These are phyloP conservation scores for Phengaris alcon DNA, from an alignment of 2,888 invertebrate genomes.

Conservation along the genomic window DNA sequence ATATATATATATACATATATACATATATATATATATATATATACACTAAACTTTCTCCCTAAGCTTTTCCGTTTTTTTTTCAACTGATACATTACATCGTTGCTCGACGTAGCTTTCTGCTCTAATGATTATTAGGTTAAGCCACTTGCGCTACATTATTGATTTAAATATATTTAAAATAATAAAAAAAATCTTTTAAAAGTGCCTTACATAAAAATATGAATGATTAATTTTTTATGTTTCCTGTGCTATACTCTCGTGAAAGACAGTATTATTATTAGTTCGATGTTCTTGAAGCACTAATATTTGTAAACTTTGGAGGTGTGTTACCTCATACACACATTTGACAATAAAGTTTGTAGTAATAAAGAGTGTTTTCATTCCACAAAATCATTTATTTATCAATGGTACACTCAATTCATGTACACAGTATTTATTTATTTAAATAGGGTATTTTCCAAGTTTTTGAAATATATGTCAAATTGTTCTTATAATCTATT, in stretches of 20 bases:
- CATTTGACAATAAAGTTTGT: conserved; percentile 69
- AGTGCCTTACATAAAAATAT: conserved; percentile 19
- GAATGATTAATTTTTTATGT: background rate
- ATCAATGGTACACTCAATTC: too few species aligned
- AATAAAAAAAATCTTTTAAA: background rate
- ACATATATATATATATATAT: too few species aligned
- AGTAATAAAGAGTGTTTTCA: conserved; percentile 45
- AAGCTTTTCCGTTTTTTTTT: background rate
- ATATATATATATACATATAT: too few species aligned
- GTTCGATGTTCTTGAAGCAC: conserved; percentile 63
- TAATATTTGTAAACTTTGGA: conserved; percentile 52
- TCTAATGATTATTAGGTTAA: background rate
- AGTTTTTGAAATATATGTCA: too few species aligned
- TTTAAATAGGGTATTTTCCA: too few species aligned
- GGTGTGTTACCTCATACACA: conserved; percentile 54
- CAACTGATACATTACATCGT: background rate
- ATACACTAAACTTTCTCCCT: background rate
- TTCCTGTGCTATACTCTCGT: background rate
- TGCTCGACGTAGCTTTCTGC: background rate
- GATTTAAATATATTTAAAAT: conserved; percentile 3
- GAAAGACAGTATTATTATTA: conserved; percentile 55
- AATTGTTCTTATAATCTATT: too few species aligned
- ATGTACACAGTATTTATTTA: too few species aligned
- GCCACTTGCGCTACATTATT: background rate
- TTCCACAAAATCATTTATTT: conserved; percentile 37